These are phyloP conservation scores for Patella vulgata DNA, from an alignment of 1,140 invertebrate species.

Conservation along the genomic window DNA sequence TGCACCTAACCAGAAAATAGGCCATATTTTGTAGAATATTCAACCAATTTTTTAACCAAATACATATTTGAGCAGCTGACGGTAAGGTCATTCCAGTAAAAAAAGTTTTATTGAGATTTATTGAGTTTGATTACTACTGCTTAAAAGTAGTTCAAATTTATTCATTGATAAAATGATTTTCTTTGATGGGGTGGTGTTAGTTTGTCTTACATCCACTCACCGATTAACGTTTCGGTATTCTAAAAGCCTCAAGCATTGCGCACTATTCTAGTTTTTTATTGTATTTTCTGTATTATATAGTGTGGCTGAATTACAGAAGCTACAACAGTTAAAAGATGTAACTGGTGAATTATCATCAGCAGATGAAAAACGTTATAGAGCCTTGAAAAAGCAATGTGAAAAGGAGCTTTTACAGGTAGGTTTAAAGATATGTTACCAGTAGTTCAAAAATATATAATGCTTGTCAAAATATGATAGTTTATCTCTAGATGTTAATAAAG, in stretches of 20 bases:
- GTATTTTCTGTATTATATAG: conserved; percentile 41
- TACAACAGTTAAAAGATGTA: conserved; percentile 97
- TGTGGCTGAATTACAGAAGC: conserved; percentile 86
- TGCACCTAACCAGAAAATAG: too few relatives aligned
- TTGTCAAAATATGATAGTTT: too few relatives aligned
- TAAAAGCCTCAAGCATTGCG: neutral
- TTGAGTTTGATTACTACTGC: too few relatives aligned
- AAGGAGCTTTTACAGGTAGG: conserved; percentile 80
- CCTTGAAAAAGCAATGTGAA: conserved; percentile 91
- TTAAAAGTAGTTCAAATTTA: too few relatives aligned
- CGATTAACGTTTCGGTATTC: neutral
- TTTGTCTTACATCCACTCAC: neutral
- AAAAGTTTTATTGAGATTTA: too few relatives aligned
- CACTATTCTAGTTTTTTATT: neutral
- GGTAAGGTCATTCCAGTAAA: too few relatives aligned
- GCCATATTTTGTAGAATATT: too few relatives aligned
- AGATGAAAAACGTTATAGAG: conserved; percentile 94
- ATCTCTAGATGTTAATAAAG: too few relatives aligned
- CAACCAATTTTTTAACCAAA: too few relatives aligned
- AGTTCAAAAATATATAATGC: too few relatives aligned
- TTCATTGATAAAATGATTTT: neutral
- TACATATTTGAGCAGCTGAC: too few relatives aligned
- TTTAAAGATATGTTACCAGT: conserved; percentile 8
- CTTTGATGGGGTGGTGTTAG: neutral
- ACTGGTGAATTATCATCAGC: conserved; percentile 89